phyloP scores from a whole-genome alignment of 2,797 vertebrate species.

The Muscicapa striata region DNA sequence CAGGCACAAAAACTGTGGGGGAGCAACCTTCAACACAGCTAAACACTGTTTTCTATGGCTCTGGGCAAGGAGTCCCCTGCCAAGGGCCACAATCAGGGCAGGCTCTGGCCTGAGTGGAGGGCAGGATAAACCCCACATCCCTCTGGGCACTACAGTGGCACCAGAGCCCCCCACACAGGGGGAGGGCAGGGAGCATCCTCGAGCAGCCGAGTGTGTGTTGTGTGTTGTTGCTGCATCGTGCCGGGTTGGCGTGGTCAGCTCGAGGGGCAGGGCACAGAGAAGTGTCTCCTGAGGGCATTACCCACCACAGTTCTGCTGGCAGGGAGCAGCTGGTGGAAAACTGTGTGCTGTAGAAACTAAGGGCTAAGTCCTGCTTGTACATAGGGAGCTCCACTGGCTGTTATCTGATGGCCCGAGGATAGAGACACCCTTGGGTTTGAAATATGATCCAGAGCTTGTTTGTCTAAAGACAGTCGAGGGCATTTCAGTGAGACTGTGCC shows the following conservation, averaged over 20 bases:
- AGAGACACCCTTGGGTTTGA: neutral
- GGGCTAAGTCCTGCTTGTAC: neutral
- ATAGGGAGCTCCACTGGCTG: neutral
- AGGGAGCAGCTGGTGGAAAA: neutral
- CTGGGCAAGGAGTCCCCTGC: neutral
- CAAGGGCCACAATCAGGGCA: neutral
- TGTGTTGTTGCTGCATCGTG: neutral
- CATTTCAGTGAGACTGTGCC: neutral
- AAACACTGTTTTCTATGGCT: neutral
- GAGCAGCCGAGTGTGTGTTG: neutral
- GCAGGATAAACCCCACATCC: neutral
- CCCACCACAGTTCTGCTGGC: neutral
- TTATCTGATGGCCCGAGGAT: neutral
- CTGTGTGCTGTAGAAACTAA: neutral
- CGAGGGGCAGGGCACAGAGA: neutral
- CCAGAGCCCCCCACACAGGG: neutral
- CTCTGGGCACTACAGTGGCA: neutral
- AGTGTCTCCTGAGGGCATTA: neutral
- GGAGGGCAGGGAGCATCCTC: neutral
- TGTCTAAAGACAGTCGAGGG: neutral
- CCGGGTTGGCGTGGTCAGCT: neutral
- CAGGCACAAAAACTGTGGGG: neutral
- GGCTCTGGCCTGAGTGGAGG: neutral
- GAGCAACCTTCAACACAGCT: neutral
- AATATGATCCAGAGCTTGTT: neutral